A percentile compares a stretch with the other conserved stretches of the same genome.
Evolutionary conservation across 2,888 invertebrate species (phyloP).

Genomic region (Nysson spinosus): DNA sequence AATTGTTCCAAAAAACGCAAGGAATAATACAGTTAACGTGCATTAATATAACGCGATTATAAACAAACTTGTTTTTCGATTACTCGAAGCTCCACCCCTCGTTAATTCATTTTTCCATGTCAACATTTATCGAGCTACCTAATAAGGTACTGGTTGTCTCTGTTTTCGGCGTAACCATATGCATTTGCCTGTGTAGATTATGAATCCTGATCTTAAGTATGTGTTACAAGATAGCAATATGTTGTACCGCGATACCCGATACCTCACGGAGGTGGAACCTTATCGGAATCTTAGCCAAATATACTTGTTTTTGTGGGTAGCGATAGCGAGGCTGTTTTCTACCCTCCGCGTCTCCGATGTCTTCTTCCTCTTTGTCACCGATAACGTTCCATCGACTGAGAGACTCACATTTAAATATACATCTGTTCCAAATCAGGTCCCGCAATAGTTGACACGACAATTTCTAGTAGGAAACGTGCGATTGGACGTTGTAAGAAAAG

Average conservation of each 20-base stretch:
- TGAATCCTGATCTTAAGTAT: not conserved
- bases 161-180: slow-evolving; percentile 3
- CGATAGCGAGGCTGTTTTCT: slow-evolving; percentile 19
- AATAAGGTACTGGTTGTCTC: slow-evolving; percentile 3
- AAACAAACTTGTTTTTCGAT: slow-evolving; percentile 2
- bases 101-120: slow-evolving; percentile 12
- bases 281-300: slow-evolving; percentile 62
- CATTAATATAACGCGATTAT: not conserved
- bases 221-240: not conserved
- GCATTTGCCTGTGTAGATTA: slow-evolving; percentile 13
- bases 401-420: not conserved
- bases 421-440: slow-evolving; percentile 4
- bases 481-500: too few relatives aligned
- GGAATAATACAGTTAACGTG: not conserved
- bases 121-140: slow-evolving; percentile 32
- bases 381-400: slow-evolving; percentile 25
- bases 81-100: slow-evolving; percentile 7
- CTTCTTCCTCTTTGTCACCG: not conserved
- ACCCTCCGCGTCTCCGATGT: slow-evolving; percentile 2
- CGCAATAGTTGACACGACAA: too few relatives aligned
- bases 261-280: slow-evolving; percentile 20
- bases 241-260: slow-evolving; percentile 3
- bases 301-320: slow-evolving; percentile 57
- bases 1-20: slow-evolving; percentile 6
- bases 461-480: too few relatives aligned